Percentiles rank a stretch among this genome's conserved stretches.
phyloP scores from a whole-genome alignment of 2,113 vertebrate genomes.

The Clupea harengus region DNA sequence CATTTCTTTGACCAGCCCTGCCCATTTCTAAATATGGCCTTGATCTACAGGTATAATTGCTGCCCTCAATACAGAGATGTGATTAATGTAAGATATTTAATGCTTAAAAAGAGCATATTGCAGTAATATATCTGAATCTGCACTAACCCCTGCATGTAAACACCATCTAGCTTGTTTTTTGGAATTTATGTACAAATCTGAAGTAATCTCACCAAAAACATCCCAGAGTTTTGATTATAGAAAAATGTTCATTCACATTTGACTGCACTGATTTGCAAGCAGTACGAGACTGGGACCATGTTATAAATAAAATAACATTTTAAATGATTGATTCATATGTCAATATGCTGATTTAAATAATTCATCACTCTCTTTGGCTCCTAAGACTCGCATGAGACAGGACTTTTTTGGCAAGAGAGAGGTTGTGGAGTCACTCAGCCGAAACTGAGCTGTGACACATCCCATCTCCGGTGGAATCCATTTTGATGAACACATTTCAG shows the following conservation, averaged over 20 bases:
- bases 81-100: not conserved
- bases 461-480: not conserved
- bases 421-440: not conserved
- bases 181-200: not conserved
- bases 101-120: not conserved
- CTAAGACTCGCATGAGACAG: not conserved
- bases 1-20: too few relatives aligned
- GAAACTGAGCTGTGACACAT: conserved; percentile 13
- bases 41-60: not conserved
- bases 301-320: conserved; percentile 42
- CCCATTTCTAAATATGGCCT: not conserved
- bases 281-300: not conserved
- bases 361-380: conserved; percentile 7
- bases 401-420: not conserved
- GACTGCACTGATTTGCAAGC: conserved; percentile 30
- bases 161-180: not conserved
- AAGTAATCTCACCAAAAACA: not conserved
- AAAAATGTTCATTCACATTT: conserved; percentile 17
- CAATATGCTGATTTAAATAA: conserved; percentile 42
- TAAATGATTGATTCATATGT: conserved; percentile 43
- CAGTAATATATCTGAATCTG: not conserved
- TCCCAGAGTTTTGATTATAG: not conserved
- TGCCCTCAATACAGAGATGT: not conserved
- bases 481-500: conserved; percentile 20
- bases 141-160: not conserved